Evolutionary conservation across 1,140 invertebrate genomes (phyloP).

Genomic region (Probaryconus sp.): DNA sequence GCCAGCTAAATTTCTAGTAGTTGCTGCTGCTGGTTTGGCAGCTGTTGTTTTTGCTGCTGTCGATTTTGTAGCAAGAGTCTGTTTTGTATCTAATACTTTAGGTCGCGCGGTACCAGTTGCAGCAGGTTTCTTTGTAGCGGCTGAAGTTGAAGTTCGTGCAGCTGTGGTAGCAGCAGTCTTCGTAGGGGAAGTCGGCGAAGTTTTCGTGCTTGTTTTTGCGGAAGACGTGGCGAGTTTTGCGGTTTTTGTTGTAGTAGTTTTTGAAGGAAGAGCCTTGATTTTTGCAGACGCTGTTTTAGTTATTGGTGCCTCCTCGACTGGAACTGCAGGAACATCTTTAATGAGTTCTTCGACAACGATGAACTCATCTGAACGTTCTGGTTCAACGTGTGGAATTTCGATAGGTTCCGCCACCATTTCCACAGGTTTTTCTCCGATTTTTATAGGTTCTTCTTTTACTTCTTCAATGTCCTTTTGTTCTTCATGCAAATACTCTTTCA

Average conservation of each 20-base stretch:
- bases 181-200: slow-evolving; percentile 68
- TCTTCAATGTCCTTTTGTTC: slow-evolving; percentile 51
- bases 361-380: not conserved
- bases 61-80: too few species aligned
- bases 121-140: slow-evolving; percentile 63
- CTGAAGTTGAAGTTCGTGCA: slow-evolving; percentile 53
- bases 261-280: slow-evolving; percentile 26
- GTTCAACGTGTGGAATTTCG: not conserved
- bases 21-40: slow-evolving; percentile 37
- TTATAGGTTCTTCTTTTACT: slow-evolving; percentile 11
- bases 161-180: slow-evolving; percentile 61
- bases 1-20: slow-evolving; percentile 36
- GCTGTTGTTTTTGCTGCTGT: slow-evolving; percentile 43
- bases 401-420: not conserved
- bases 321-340: slow-evolving; percentile 51
- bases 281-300: slow-evolving; percentile 56
- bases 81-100: slow-evolving; percentile 51
- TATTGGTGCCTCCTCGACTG: slow-evolving; percentile 64
- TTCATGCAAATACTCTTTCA: slow-evolving; percentile 44
- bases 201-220: slow-evolving; percentile 65
- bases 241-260: slow-evolving; percentile 63
- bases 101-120: slow-evolving; percentile 32
- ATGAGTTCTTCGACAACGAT: slow-evolving; percentile 1
- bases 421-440: not conserved
- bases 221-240: slow-evolving; percentile 58